phyloP scores from a whole-genome alignment of 2,113 vertebrate genomes.

The Coreoperca whiteheadi region DNA sequence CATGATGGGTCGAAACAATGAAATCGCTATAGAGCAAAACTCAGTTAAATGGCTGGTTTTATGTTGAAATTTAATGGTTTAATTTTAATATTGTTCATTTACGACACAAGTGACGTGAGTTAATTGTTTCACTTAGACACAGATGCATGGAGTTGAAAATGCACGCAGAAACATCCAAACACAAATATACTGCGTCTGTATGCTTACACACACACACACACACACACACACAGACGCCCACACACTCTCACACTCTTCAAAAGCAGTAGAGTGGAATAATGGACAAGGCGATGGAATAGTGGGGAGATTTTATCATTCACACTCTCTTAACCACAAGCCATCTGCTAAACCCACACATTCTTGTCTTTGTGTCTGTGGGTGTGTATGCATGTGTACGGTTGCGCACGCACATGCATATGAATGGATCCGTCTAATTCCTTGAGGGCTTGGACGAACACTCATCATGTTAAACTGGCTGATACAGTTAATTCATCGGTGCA shows the following conservation, averaged over 20 bases:
- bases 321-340: slow-evolving; percentile 77
- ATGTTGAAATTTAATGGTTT: slow-evolving; percentile 77
- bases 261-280: slow-evolving; percentile 81
- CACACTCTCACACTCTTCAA: slow-evolving; percentile 39
- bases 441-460: slow-evolving; percentile 31
- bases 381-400: background rate
- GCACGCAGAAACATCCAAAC: slow-evolving; percentile 24
- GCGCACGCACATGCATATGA: background rate
- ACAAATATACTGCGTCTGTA: slow-evolving; percentile 27
- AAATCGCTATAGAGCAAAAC: slow-evolving; percentile 70
- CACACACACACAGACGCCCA: slow-evolving; percentile 26
- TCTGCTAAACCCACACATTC: slow-evolving; percentile 75
- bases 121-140: slow-evolving; percentile 47
- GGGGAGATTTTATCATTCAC: slow-evolving; percentile 80
- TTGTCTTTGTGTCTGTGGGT: slow-evolving; percentile 39
- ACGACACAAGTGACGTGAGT: slow-evolving; percentile 50
- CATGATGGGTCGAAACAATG: slow-evolving; percentile 71
- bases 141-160: slow-evolving; percentile 34
- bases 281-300: slow-evolving; percentile 74
- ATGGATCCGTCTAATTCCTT: slow-evolving; percentile 22
- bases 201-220: slow-evolving; percentile 7
- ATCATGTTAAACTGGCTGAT: slow-evolving; percentile 35
- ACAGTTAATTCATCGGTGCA: background rate
- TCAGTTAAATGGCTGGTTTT: slow-evolving; percentile 76
- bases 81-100: slow-evolving; percentile 74